A percentile compares a stretch with the other conserved stretches of the same genome.
These are phyloP conservation scores for Sarcophaga subvicina DNA, from an alignment of 2,888 invertebrate genomes.

Conservation along the genomic window DNA sequence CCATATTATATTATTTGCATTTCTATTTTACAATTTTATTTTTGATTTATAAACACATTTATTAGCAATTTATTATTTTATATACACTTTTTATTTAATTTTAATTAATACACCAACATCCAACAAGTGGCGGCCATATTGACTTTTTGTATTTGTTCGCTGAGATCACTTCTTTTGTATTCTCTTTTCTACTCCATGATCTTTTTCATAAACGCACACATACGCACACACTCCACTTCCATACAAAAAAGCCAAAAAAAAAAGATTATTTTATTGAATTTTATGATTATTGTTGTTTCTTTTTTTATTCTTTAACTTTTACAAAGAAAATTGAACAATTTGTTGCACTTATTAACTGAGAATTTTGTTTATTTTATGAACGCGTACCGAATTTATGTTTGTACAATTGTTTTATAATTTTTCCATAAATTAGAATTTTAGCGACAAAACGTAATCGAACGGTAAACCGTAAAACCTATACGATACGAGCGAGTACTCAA, in stretches of 20 bases:
- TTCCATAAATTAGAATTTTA: constrained; percentile 34
- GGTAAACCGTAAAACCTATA: constrained; percentile 12
- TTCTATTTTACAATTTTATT: constrained; percentile 18
- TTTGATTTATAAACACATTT: constrained; percentile 6
- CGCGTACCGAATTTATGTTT: constrained; percentile 44
- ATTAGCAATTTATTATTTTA: constrained; percentile 45
- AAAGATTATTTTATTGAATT: constrained; percentile 16
- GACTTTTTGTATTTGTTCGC: constrained; percentile 72
- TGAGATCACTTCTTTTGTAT: constrained; percentile 69
- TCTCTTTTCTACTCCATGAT: constrained; percentile 59
- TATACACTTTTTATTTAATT: constrained; percentile 41
- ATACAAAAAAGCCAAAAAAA: background rate
- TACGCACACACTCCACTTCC: constrained; percentile 9
- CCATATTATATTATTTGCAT: constrained; percentile 26
- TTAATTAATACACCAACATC: constrained; percentile 72
- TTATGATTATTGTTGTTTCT: constrained; percentile 39
- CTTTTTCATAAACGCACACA: constrained; percentile 49
- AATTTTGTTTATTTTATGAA: constrained; percentile 19
- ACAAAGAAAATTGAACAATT: constrained; percentile 19
- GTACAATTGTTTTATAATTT: constrained; percentile 24
- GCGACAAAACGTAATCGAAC: constrained; percentile 11
- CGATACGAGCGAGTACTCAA: constrained; percentile 56
- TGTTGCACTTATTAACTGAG: background rate
- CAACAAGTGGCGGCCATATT: constrained; percentile 82
- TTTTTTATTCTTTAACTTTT: background rate